phyloP scores from a whole-genome alignment of 2,113 vertebrate genomes.

The Corythoichthys haematopterus region DNA sequence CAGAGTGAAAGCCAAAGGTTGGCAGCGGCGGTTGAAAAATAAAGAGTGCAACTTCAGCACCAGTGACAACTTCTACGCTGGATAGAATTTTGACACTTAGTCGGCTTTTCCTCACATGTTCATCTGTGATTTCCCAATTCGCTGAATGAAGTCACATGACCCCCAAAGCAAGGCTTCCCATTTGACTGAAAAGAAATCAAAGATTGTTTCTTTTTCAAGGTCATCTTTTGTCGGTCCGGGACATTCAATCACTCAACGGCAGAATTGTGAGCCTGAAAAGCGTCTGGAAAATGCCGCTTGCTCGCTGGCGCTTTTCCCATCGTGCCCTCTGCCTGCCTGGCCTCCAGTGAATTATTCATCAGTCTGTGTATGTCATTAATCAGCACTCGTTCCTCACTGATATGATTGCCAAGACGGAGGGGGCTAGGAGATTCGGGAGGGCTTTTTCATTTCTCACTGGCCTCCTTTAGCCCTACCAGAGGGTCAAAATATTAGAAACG shows the following conservation, averaged over 20 bases:
- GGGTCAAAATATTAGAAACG: neutral
- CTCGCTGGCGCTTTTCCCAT: constrained; percentile 23
- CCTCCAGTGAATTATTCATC: constrained; percentile 70
- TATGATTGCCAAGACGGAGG: constrained; percentile 40
- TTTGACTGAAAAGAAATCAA: neutral
- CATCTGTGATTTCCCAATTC: too few species aligned
- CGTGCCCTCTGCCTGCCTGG: constrained; percentile 15
- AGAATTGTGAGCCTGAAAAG: neutral
- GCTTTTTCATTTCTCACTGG: neutral
- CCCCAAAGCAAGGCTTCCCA: neutral
- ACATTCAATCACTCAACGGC: neutral
- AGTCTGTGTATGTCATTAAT: constrained; percentile 79
- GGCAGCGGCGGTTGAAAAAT: neutral
- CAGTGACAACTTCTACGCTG: too few species aligned
- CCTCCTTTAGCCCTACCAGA: neutral
- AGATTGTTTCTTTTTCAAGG: neutral
- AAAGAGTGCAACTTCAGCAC: neutral
- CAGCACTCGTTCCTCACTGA: constrained; percentile 74
- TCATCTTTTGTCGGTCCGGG: neutral
- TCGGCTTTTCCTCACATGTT: too few species aligned
- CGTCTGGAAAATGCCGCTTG: constrained; percentile 6
- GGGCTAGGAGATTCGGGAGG: neutral
- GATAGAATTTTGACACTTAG: too few species aligned
- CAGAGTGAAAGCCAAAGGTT: neutral
- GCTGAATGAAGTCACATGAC: neutral